Base-by-base conservation (phyloP, 2,888 invertebrate species). In the Aphelenchoides bicaudatus region DNA sequence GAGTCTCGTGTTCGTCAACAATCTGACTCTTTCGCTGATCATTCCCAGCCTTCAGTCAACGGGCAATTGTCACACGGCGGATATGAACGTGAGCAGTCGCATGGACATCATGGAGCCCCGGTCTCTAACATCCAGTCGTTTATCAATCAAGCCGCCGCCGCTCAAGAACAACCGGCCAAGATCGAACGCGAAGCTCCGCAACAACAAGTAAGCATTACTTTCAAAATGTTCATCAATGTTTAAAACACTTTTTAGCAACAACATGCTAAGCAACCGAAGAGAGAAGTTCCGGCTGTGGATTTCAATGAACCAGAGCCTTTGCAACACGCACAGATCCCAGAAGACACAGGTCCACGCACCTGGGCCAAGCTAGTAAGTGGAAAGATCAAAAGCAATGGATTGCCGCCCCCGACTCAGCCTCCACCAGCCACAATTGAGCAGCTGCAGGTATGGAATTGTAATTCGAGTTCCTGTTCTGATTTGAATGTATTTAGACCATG, bases 351-450 rank as follows among this genome's bases (percentile, higher is more conserved):
- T 1, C 52, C 52, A 10, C 19, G 21, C 34, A 51, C 52, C 16
- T 51, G 52, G 52, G 52, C 52, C 13, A 30, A 51, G 25, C 28
- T 51, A 39, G 52, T 51, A 2, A 34, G 52, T 16, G 52, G 52
- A 21, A 29, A 34, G 4, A 38, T 34, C 2, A 29, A 23, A 16
- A 30, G 39, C 23, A 51, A 51, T 27, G 39, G 39, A 13, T 25
- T 31, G n/a, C 52, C 37, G 19, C 47, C 52, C 1, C 37, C 52
- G 21, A 43, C 43, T 43, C 43, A 43, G 23, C 43, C 43, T 19
- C 43, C 43, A 8, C 21, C 23, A 25, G 43, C 16, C 23, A 8
- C 43, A 6, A 21, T 25, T 6, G 43, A 19, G 13, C 43, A 43
- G 25, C 8, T n/a, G n/a, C n/a, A n/a, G n/a, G n/a, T n/a, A n/a